phyloP scores from a whole-genome alignment of 2,113 vertebrate genomes.

The Rafetus swinhoei region DNA sequence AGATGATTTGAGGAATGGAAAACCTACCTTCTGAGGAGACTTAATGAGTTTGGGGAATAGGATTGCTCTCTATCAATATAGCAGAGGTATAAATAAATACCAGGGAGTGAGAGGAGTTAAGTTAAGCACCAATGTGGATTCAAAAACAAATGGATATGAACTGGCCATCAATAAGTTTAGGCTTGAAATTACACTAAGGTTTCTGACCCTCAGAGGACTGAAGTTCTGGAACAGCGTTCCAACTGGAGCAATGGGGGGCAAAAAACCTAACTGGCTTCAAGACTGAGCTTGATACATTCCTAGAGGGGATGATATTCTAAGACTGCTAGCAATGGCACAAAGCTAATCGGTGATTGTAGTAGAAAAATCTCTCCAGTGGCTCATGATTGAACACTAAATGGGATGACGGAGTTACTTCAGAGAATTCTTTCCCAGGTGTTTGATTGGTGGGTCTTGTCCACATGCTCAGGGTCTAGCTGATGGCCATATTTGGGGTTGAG shows the following conservation, averaged over 20 bases:
- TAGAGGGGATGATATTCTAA: background rate
- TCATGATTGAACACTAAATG: too few relatives aligned
- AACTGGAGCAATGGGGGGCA: background rate
- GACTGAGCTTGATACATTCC: background rate
- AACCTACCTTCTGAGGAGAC: background rate
- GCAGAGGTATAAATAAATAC: background rate
- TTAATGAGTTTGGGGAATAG: background rate
- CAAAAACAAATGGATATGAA: too few relatives aligned
- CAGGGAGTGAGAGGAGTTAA: background rate
- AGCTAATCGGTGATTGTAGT: too few relatives aligned
- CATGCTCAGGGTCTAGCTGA: too few relatives aligned
- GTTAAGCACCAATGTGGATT: too few relatives aligned
- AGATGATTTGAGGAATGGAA: background rate
- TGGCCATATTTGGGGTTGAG: too few relatives aligned
- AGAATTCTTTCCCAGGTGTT: too few relatives aligned
- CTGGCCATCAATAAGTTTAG: too few relatives aligned
- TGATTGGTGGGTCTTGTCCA: too few relatives aligned
- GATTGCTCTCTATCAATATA: background rate
- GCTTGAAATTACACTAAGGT: too few relatives aligned
- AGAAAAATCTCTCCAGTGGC: too few relatives aligned
- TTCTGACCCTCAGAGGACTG: background rate
- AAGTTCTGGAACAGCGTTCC: background rate
- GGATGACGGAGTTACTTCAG: background rate
- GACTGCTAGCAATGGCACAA: too few relatives aligned
- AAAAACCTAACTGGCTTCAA: background rate